Percentiles rank a stretch among this genome's conserved stretches.
Evolutionary conservation across 2,888 invertebrate genomes (phyloP).

Genomic region (Proisotoma minuta): DNA sequence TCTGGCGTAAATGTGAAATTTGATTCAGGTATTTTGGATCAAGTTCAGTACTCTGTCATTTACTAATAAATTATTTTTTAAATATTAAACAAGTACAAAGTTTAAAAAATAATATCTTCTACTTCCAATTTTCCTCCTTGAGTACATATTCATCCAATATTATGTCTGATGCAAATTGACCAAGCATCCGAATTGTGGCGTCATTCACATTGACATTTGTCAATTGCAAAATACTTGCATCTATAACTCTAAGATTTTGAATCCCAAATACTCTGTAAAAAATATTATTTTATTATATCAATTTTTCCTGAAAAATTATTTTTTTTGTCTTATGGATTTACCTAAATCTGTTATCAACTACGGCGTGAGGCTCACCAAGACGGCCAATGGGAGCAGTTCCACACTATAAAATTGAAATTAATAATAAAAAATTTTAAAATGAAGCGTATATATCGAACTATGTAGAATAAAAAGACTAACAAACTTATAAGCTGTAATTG

Average conservation of each 20-base stretch:
- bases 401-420: background rate
- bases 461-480: no score
- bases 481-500: slow-evolving; percentile 27
- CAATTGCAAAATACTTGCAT: slow-evolving; percentile 17
- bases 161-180: slow-evolving; percentile 18
- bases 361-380: slow-evolving; percentile 14
- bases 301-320: background rate
- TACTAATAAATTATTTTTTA: background rate
- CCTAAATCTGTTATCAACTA: slow-evolving; percentile 22
- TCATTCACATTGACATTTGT: slow-evolving; percentile 13
- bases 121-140: no score
- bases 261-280: slow-evolving; percentile 15
- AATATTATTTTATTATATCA: background rate
- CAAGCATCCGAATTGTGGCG: slow-evolving; percentile 18
- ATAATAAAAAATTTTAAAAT: no score
- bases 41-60: slow-evolving; percentile 8
- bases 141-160: slow-evolving; percentile 17
- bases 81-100: no score
- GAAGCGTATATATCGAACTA: no score
- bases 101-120: no score
- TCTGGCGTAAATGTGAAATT: no score
- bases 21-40: no score
- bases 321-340: background rate
- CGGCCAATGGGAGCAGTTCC: slow-evolving; percentile 29
- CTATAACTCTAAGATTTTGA: slow-evolving; percentile 10